Evolutionary conservation across 2,888 invertebrate species (phyloP).

Genomic region (Tiliacea aurago): DNA sequence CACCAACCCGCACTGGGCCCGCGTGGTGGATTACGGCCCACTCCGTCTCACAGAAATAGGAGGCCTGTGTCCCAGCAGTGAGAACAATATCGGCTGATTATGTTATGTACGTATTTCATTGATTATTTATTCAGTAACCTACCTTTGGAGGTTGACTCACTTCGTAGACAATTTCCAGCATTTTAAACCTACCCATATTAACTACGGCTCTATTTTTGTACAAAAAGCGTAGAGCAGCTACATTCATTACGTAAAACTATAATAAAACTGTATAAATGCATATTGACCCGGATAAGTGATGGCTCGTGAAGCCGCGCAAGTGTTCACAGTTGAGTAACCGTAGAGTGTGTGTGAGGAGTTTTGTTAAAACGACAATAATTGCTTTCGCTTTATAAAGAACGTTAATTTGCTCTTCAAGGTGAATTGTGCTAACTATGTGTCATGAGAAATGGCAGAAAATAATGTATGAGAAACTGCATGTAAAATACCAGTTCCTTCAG

Average conservation of each 20-base stretch:
- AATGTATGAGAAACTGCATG: too few relatives aligned
- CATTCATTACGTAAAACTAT: constrained; percentile 2
- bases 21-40: too few relatives aligned
- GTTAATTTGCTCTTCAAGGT: neutral
- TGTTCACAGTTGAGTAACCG: neutral
- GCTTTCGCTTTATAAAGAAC: neutral
- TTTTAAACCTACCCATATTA: too few relatives aligned
- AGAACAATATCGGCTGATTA: too few relatives aligned
- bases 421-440: neutral
- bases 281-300: constrained; percentile 10
- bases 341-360: neutral
- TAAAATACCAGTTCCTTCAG: neutral
- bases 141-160: neutral
- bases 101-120: too few relatives aligned
- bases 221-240: too few relatives aligned
- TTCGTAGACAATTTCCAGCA: too few relatives aligned
- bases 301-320: constrained; percentile 34
- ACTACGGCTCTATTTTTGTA: neutral
- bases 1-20: too few relatives aligned
- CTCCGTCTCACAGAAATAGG: too few relatives aligned
- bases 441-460: neutral
- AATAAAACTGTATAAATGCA: neutral
- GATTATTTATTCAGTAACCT: neutral
- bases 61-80: too few relatives aligned
- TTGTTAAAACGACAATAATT: neutral